Evolutionary conservation across 2,113 vertebrate genomes (phyloP).

Genomic region (Pygoscelis adeliae): DNA sequence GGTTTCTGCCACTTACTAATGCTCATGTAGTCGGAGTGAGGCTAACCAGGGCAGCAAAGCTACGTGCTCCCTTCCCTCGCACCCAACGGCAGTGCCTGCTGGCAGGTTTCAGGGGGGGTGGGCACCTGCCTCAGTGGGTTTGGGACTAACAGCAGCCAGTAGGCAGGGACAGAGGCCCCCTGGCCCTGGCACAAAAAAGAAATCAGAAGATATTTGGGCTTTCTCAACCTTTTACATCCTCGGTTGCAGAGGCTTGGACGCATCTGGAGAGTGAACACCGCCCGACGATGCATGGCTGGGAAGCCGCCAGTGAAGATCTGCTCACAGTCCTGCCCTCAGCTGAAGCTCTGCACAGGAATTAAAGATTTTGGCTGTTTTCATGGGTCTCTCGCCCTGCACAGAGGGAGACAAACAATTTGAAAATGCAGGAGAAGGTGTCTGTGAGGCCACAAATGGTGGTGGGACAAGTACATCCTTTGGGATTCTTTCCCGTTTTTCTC

Average conservation of each 20-base stretch:
- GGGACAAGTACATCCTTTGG: neutral
- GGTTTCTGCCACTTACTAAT: neutral
- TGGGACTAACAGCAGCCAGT: neutral
- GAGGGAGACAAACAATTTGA: neutral
- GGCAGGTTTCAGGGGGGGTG: neutral
- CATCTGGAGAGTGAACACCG: neutral
- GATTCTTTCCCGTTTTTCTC: neutral
- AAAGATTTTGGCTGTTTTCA: neutral
- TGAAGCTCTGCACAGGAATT: neutral
- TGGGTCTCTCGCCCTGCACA: neutral
- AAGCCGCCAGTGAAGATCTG: neutral
- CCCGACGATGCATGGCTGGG: rapidly evolving
- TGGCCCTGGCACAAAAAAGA: neutral
- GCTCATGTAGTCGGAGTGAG: neutral
- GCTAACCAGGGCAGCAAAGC: neutral
- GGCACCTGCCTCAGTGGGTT: neutral
- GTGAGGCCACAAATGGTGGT: neutral
- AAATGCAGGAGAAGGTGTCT: neutral
- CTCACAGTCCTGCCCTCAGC: neutral
- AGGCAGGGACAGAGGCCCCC: neutral
- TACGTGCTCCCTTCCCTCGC: rapidly evolving
- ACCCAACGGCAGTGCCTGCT: neutral
- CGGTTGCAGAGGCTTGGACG: neutral
- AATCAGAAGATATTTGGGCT: neutral
- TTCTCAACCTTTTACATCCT: neutral